These are phyloP conservation scores for Prionailurus bengalensis DNA, from an alignment of 2,113 vertebrate species.

Conservation along the genomic window DNA sequence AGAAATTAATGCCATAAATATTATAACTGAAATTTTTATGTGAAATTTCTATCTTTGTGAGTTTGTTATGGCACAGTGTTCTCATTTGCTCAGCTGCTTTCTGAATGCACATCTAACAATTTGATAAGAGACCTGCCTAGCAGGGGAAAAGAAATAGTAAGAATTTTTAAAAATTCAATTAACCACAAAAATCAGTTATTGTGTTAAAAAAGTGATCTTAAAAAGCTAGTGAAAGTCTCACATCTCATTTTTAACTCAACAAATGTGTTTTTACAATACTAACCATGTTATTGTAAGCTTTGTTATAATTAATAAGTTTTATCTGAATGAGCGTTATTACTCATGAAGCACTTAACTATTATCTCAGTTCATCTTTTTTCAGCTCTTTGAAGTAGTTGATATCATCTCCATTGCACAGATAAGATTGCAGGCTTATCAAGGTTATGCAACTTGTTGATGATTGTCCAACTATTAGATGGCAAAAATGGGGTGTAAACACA, in stretches of 20 bases:
- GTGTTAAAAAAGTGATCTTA: background rate
- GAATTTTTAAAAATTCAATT: background rate
- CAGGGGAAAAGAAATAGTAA: background rate
- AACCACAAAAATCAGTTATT: background rate
- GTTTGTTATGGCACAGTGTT: background rate
- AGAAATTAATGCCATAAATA: background rate
- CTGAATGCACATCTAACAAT: background rate
- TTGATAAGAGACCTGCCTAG: background rate
- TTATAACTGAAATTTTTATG: background rate
- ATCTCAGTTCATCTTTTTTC: background rate
- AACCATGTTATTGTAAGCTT: background rate
- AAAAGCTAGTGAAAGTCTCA: constrained; percentile 28
- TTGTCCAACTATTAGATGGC: background rate
- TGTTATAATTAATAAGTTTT: background rate
- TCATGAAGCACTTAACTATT: constrained; percentile 8
- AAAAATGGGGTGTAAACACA: background rate
- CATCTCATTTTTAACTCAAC: background rate
- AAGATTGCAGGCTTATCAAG: background rate
- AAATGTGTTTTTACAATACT: constrained; percentile 25
- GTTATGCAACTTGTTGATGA: background rate
- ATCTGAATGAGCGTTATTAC: background rate
- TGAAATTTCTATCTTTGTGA: background rate
- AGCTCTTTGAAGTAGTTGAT: background rate
- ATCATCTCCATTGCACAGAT: background rate
- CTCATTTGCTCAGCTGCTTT: background rate